phyloP scores from a whole-genome alignment of 2,113 vertebrate genomes.

The Cygnus buccinator region DNA sequence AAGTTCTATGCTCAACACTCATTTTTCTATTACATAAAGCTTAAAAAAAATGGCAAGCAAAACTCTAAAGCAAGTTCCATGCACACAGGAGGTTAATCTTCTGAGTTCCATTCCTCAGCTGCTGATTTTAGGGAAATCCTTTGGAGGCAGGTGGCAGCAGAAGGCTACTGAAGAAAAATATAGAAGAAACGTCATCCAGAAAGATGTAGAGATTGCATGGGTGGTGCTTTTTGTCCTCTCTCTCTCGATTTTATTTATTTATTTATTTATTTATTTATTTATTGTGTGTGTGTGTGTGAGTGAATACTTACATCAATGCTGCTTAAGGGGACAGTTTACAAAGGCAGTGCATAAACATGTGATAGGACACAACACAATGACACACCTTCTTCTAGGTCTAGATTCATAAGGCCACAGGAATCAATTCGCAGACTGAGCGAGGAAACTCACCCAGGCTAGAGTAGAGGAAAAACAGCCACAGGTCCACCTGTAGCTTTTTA shows the following conservation, averaged over 20 bases:
- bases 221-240: background rate
- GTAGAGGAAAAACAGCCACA: background rate
- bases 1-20: background rate
- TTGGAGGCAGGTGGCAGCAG: slow-evolving; percentile 15
- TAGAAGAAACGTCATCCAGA: background rate
- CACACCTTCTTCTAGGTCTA: background rate
- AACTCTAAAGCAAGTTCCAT: background rate
- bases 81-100: background rate
- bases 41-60: background rate
- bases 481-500: background rate
- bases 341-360: background rate
- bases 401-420: background rate
- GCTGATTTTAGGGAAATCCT: background rate
- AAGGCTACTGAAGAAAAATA: background rate
- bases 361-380: background rate
- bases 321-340: background rate
- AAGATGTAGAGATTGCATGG: background rate
- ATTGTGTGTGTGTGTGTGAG: background rate
- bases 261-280: too few species aligned
- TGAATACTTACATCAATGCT: background rate
- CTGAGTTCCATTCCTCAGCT: background rate
- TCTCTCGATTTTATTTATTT: background rate
- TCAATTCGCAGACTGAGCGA: background rate
- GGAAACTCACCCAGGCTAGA: background rate
- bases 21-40: background rate